Base-by-base conservation (phyloP, 2,888 invertebrate genomes). In the Malthinus flaveolus region DNA sequence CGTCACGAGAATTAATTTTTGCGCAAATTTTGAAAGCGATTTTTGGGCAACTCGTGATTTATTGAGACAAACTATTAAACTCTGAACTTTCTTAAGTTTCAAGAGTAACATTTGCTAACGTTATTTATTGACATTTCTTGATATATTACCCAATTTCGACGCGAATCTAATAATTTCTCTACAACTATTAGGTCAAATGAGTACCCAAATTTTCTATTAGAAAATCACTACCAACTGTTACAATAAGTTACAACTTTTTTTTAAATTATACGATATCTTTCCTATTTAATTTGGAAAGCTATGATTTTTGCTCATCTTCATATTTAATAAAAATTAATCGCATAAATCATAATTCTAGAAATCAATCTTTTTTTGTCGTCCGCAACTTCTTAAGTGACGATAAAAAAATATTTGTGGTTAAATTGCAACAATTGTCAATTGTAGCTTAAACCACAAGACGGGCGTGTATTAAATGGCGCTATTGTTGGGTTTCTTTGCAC, bases 391-490 rank as follows among this genome's bases (percentile, higher is more conserved):
- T 32, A 15, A 45, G 32, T 8, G 32, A 23, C 5, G 5, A 23
- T 45, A 8, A 32, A 32, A n/a, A 46, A 59, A 59, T 59, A 51
- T 50, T 52, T 56, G 55, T 44, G 55, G 56, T 44, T 23, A 35
- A 23, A 34, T 44, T 34, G 51, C 44, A 39, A 37, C 37, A 56
- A 59, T 51, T 48, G 59, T 46, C 42, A 55, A 39, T 39, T 48
- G 59, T 37, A 48, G 59, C 51, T 23, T 55, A 35, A 56, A 59
- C 59, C 59, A 42, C 59, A 56, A 59, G 32, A 50, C 59, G 55
- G 51, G 59, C 55, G 59, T 56, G 59, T 55, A 59, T 56, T 37
- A 56, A 56, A 59, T 56, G 51, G 55, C 56, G 55, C 55, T 56
- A 56, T 59, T 59, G 56, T 56, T 49, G 50, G 32, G 48, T 56